Base-by-base conservation (phyloP, 2,797 vertebrate genomes). In the Eospalax fontanierii region DNA sequence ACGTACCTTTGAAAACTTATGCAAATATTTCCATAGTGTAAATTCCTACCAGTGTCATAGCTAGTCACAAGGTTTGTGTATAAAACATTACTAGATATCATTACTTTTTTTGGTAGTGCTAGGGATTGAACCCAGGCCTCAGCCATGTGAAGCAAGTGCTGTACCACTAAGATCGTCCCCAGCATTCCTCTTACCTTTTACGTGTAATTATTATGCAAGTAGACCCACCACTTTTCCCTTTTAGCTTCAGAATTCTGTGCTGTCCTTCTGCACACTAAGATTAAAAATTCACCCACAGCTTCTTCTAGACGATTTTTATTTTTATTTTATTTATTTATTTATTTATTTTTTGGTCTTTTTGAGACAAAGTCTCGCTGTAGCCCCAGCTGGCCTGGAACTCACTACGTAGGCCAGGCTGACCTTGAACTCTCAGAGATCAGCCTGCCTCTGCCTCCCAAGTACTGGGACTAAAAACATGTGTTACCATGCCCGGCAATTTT, bases 171-270 rank as follows among this genome's bases (percentile, higher is more conserved):
- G 50, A 65, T 59, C 19, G 10, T 24, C 33, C 40, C 14, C 24
- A 86, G 68, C n/a, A 33, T 40, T n/a, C 24, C 63, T 28, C 40
- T 35, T 28, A 16, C 24, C 63, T 28, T 63, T 35, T 28, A 16
- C 18, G 19, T 73, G 15, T 10, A 2, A 6, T 74, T 33, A 21
- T 40, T n/a, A 83, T 11, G 1, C 57, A 71, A 43, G 46, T 73
- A 91, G 80, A 79, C 22, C 30, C 11, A 80, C 76, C 57, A 68
- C 35, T 93, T 96, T 95, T 85, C 50, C 43, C 82, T 80, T 54
- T 59, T 57, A 46, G 43, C 35, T 80, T 88, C 70, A 90, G 78
- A 95, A 82, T 91, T 78, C 59, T 38, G 59, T 76, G 2, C 70
- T 61, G 15, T 86, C 65, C 35, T 76, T 75, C 79, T 88, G 61